These are phyloP conservation scores for Amphipyra berbera DNA, from an alignment of 2,888 invertebrate species.

Conservation along the genomic window DNA sequence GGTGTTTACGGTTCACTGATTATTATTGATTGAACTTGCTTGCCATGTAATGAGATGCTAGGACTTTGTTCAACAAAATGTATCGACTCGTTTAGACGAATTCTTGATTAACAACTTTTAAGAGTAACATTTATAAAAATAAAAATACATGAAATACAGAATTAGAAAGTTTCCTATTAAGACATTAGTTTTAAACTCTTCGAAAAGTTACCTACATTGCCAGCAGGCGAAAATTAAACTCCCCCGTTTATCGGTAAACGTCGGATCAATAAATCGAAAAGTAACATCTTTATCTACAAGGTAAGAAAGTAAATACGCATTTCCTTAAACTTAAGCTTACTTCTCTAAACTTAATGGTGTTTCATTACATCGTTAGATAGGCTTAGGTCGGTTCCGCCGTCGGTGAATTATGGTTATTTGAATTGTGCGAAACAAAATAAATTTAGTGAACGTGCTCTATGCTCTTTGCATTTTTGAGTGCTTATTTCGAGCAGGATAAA, in stretches of 20 bases:
- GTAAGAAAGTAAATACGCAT: conserved; percentile 80
- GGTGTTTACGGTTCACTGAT: conserved; percentile 70
- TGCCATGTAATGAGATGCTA: conserved; percentile 20
- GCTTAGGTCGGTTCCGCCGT: conserved; percentile 79
- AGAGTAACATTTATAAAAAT: background rate
- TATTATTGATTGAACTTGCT: conserved; percentile 57
- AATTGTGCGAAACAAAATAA: conserved; percentile 90
- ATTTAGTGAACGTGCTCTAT: conserved; percentile 90
- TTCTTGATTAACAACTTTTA: background rate
- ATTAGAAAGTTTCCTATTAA: background rate
- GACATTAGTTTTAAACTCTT: background rate
- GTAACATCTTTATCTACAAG: conserved; percentile 85
- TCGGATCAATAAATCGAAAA: conserved; percentile 86
- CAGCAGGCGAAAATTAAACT: conserved; percentile 58
- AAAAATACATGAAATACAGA: background rate
- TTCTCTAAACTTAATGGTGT: conserved; percentile 84
- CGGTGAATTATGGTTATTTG: conserved; percentile 89
- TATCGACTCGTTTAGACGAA: conserved; percentile 2
- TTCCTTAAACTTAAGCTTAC: conserved; percentile 81
- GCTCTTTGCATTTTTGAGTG: conserved; percentile 90
- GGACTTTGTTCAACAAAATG: conserved; percentile 5
- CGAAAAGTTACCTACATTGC: conserved; percentile 31
- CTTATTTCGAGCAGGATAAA: conserved; percentile 89
- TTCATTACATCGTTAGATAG: conserved; percentile 90
- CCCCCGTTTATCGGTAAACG: conserved; percentile 64